Evolutionary conservation across 2,797 vertebrate species (phyloP).

Genomic region (Myotis myotis): DNA sequence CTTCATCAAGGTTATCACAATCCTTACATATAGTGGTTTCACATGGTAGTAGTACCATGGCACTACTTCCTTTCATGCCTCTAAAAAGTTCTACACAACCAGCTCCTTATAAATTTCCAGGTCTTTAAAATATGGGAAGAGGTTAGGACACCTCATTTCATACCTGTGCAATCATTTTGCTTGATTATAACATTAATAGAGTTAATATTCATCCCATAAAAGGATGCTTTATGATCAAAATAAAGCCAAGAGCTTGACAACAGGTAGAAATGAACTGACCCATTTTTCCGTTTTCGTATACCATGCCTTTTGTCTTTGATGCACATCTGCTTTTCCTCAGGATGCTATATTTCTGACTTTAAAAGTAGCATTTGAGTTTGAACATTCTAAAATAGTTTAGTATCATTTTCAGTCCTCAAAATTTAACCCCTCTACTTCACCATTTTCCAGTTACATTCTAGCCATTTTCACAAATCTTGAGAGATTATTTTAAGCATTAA

Average conservation of each 20-base stretch:
- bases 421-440: not conserved
- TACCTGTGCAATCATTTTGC: not conserved
- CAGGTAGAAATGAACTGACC: not conserved
- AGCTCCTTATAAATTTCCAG: not conserved
- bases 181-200: not conserved
- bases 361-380: conserved; percentile 26
- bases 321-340: not conserved
- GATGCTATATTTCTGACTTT: not conserved
- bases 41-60: too few species aligned
- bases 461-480: conserved; percentile 8
- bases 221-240: not conserved
- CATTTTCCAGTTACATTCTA: not conserved
- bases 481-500: not conserved
- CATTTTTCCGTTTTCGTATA: not conserved
- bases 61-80: not conserved
- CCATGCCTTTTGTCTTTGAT: not conserved
- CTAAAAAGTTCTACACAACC: accelerated
- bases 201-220: not conserved
- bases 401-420: not conserved
- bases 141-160: not conserved
- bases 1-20: not conserved
- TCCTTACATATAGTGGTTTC: not conserved
- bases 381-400: not conserved
- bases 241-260: not conserved
- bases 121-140: not conserved